A percentile compares a stretch with the other conserved stretches of the same genome.
Conservation (phyloP, 1,140 invertebrate species). For the Papilio dardanus region DNA sequence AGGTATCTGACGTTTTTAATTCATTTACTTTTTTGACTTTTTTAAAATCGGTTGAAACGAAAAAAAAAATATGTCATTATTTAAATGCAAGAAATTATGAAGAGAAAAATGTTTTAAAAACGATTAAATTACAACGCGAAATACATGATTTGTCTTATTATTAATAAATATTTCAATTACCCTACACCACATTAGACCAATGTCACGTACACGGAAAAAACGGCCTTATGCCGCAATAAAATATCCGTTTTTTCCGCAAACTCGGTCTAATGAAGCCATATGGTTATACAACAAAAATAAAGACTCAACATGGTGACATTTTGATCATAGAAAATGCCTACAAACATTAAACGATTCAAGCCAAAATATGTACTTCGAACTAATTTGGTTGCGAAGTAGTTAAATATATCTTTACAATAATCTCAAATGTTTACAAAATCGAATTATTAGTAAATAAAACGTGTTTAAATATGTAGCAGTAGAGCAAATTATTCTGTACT, state of each 20-base stretch:
- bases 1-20: background rate
- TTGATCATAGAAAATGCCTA: background rate
- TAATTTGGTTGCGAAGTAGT: background rate
- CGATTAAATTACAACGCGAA: background rate
- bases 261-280: no score
- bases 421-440: background rate
- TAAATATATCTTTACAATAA: no score
- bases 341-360: background rate
- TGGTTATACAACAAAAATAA: background rate
- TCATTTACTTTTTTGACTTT: background rate
- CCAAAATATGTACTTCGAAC: background rate
- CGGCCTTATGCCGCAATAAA: no score
- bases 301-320: background rate
- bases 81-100: background rate
- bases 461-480: background rate
- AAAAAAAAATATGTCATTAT: background rate
- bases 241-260: no score
- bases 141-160: background rate
- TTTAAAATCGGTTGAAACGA: background rate
- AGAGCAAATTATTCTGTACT: conserved; percentile 15
- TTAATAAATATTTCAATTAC: background rate
- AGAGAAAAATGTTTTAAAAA: background rate
- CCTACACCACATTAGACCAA: no score
- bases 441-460: background rate
- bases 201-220: no score